Conservation (phyloP, 1,140 invertebrate genomes). For the Bombyx mori region DNA sequence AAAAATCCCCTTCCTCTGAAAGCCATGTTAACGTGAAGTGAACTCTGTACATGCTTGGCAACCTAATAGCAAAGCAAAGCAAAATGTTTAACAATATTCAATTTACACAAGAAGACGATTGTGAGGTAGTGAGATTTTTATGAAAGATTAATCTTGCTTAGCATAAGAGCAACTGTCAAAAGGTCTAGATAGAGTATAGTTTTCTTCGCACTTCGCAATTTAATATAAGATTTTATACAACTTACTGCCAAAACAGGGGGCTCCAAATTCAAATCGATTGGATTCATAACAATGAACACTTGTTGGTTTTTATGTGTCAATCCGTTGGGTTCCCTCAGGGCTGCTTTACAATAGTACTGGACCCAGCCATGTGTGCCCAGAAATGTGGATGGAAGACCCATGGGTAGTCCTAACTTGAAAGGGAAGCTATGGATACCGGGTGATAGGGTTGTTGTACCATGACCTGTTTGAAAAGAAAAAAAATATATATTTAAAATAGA, state of each 20-base stretch:
- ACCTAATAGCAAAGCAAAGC: too few species aligned
- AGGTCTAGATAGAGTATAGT: too few species aligned
- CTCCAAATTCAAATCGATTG: conserved; percentile 93
- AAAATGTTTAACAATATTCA: too few species aligned
- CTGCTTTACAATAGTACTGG: conserved; percentile 95
- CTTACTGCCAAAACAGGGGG: conserved; percentile 89
- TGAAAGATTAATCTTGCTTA: too few species aligned
- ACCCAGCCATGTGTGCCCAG: conserved; percentile 96
- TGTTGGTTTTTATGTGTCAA: conserved; percentile 96
- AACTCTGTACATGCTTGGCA: too few species aligned
- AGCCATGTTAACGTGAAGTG: too few species aligned
- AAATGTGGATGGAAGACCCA: conserved; percentile 93
- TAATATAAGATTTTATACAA: conserved; percentile 16
- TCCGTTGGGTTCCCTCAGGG: conserved; percentile 89
- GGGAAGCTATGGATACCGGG: conserved; percentile 96
- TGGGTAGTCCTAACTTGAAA: conserved; percentile 91
- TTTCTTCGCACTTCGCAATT: too few species aligned
- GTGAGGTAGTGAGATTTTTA: too few species aligned
- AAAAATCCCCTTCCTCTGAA: too few species aligned
- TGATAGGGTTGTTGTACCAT: conserved; percentile 87
- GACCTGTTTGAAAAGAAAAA: conserved; percentile 70
- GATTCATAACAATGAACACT: conserved; percentile 97
- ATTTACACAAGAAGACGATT: too few species aligned
- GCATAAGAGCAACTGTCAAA: too few species aligned
- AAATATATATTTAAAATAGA: conserved; percentile 2